Base-by-base conservation (phyloP, 2,888 invertebrate species). In the Rutpela maculata region DNA sequence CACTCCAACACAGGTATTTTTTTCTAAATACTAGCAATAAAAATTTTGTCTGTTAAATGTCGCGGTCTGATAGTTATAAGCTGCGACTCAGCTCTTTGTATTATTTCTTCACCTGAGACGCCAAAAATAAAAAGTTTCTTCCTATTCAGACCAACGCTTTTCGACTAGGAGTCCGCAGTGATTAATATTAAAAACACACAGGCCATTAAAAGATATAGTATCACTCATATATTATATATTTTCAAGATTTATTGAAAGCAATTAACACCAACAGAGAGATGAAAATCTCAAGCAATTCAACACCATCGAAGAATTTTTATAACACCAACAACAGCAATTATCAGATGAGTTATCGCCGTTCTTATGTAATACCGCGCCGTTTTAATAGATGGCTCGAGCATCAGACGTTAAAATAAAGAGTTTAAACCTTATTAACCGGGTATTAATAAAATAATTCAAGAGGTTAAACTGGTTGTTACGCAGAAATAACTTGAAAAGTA, bases 191-290 rank as follows among this genome's bases (percentile, higher is more conserved):
- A 43, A n/a, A 57, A 62, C 60, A 43, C 35, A 60, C 59, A 59
- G 19, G 26, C 26, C 57, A 70, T 70, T 70, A 60, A 70, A 43
- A 60, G 70, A 60, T 70, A 57, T 57, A 56, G 50, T 55, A 69
- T 31, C 68, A 35, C 57, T n/a, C 57, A 18, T 57, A 57, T 56
- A 69, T 69, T 31, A 70, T 31, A 70, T 70, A 70, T 43, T 70
- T 59, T 35, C 60, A 18, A 70, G 70, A 70, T 70, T 70, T 70
- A 70, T 70, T 70, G n/a, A 22, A 7, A 15, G 43, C 70, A 60
- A 70, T 70, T 70, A 70, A 60, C 70, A 60, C 70, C 38, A 22
- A 38, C 60, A 22, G 38, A 55, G 38, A 59, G 70, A 70, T 70
- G 70, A 60, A 60, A 70, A 70, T 70, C 70, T 69, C 43, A 43